Percentiles rank a stretch among this genome's conserved stretches.
phyloP scores from a whole-genome alignment of 2,797 vertebrate species.

The Rhincodon typus region DNA sequence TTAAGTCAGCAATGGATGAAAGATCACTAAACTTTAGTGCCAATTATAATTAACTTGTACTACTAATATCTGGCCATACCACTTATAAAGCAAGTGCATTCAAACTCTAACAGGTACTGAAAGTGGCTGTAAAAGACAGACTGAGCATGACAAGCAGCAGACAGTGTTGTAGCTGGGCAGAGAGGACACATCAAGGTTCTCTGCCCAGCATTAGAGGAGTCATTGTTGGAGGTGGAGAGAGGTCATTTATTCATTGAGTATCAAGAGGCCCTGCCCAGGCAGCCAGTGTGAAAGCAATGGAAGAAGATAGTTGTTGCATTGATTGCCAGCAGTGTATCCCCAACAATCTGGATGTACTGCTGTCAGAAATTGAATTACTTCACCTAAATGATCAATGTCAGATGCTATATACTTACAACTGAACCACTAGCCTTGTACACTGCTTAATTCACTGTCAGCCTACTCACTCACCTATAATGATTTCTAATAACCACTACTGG shows the following conservation, averaged over 20 bases:
- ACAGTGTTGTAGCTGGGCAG: neutral
- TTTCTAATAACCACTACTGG: neutral
- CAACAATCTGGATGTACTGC: neutral
- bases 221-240: neutral
- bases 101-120: neutral
- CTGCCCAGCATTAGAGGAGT: neutral
- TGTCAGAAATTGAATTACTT: too few relatives aligned
- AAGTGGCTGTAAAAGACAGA: neutral
- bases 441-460: neutral
- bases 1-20: neutral
- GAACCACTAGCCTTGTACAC: neutral
- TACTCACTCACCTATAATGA: neutral
- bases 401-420: too few relatives aligned
- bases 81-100: neutral
- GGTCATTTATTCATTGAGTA: neutral
- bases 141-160: neutral
- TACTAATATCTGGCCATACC: neutral
- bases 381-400: too few relatives aligned
- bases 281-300: neutral
- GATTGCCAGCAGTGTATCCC: neutral
- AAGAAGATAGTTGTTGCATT: neutral
- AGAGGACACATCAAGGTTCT: neutral
- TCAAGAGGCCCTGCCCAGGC: neutral
- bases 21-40: neutral
- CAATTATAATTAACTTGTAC: neutral